phyloP scores from a whole-genome alignment of 53 echinoderm and acorn worm species.

The Stichopus horrens region DNA sequence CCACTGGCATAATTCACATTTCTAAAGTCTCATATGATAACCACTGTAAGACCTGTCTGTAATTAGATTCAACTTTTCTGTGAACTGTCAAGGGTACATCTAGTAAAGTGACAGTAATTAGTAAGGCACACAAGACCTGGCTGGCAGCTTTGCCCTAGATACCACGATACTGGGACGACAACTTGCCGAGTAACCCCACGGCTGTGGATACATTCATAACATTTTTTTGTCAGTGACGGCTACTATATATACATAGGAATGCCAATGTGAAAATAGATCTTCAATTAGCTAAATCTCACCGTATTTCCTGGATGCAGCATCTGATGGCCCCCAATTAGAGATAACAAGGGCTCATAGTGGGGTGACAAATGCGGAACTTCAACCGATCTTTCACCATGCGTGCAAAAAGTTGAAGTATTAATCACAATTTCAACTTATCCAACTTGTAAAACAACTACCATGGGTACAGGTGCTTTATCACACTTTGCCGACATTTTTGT shows the following conservation, averaged over 20 bases:
- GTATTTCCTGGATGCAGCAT: not conserved
- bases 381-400: too few relatives aligned
- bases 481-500: too few relatives aligned
- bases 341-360: not conserved
- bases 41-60: not conserved
- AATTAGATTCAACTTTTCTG: not conserved
- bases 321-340: not conserved
- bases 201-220: conserved; percentile 6
- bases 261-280: not conserved
- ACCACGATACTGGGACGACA: not conserved
- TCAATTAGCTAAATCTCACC: not conserved
- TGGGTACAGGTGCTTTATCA: too few relatives aligned
- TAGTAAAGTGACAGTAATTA: conserved; percentile 35
- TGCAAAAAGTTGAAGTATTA: too few relatives aligned
- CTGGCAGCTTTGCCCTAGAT: conserved; percentile 10
- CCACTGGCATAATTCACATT: too few relatives aligned
- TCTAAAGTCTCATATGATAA: too few relatives aligned
- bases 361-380: not conserved
- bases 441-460: too few relatives aligned
- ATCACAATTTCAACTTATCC: too few relatives aligned
- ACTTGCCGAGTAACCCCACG: conserved; percentile 24
- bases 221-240: conserved; percentile 9
- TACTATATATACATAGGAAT: not conserved
- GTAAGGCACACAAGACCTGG: conserved; percentile 4
- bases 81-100: not conserved